phyloP scores from a whole-genome alignment of 2,888 invertebrate species.

The Habroteleia sp. region DNA sequence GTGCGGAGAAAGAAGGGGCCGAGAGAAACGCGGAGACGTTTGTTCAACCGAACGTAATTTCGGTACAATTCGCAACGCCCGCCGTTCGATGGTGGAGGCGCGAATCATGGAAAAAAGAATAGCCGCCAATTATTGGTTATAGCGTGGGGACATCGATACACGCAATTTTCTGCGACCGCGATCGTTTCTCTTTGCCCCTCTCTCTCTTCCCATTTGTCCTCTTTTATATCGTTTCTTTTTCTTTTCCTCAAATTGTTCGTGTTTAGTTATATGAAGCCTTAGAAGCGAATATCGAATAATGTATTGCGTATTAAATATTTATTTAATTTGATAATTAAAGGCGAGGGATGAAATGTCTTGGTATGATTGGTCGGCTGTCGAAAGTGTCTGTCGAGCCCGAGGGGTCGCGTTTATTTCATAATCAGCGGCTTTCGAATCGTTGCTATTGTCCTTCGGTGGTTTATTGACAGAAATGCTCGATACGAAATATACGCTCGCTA shows the following conservation, averaged over 20 bases:
- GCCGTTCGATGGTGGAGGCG: constrained; percentile 52
- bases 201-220: background rate
- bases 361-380: constrained; percentile 60
- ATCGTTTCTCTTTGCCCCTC: constrained; percentile 8
- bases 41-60: constrained; percentile 71
- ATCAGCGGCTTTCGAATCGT: constrained; percentile 78
- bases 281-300: background rate
- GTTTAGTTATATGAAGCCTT: no score
- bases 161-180: constrained; percentile 25
- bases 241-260: no score
- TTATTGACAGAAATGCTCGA: constrained; percentile 80
- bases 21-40: constrained; percentile 71
- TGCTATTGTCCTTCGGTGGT: constrained; percentile 72
- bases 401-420: constrained; percentile 75
- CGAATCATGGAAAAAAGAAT: constrained; percentile 61
- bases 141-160: constrained; percentile 47
- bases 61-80: constrained; percentile 72
- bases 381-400: constrained; percentile 59
- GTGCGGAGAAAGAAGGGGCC: constrained; percentile 63
- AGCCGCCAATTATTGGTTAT: constrained; percentile 56
- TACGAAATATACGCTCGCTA: constrained; percentile 76
- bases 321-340: constrained; percentile 5
- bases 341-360: constrained; percentile 28
- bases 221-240: constrained; percentile 3
- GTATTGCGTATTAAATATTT: constrained; percentile 15